These are phyloP conservation scores for Cyanoderma ruficeps DNA, from an alignment of 2,113 vertebrate species.

Conservation along the genomic window DNA sequence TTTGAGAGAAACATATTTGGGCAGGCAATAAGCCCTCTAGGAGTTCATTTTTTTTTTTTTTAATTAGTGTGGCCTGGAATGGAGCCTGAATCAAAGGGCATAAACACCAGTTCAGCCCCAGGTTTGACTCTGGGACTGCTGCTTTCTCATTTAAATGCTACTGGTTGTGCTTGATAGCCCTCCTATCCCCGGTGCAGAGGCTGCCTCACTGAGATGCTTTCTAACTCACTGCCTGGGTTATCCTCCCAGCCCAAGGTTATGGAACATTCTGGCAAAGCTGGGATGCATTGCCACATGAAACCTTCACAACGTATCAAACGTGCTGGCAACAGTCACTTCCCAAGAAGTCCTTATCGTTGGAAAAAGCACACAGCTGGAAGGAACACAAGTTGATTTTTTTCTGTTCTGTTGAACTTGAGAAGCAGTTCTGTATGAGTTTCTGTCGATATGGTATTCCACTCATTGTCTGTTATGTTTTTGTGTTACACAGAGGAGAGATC, in stretches of 20 bases:
- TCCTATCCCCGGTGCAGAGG: neutral
- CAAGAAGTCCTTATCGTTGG: accelerated
- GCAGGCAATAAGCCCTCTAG: neutral
- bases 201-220: neutral
- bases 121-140: neutral
- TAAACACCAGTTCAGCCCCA: neutral
- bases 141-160: neutral
- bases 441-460: neutral
- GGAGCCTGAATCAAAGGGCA: neutral
- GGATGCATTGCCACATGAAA: neutral
- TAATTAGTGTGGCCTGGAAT: neutral
- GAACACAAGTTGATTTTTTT: neutral
- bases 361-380: neutral
- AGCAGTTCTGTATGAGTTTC: neutral
- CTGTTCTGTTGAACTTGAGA: neutral
- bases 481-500: neutral
- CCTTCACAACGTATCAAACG: neutral
- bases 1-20: neutral
- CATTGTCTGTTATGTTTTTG: neutral
- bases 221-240: neutral
- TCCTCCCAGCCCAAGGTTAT: neutral
- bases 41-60: neutral
- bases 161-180: neutral
- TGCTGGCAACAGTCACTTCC: neutral
- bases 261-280: neutral